phyloP scores from a whole-genome alignment of 2,113 vertebrate species.

The Equus quagga region DNA sequence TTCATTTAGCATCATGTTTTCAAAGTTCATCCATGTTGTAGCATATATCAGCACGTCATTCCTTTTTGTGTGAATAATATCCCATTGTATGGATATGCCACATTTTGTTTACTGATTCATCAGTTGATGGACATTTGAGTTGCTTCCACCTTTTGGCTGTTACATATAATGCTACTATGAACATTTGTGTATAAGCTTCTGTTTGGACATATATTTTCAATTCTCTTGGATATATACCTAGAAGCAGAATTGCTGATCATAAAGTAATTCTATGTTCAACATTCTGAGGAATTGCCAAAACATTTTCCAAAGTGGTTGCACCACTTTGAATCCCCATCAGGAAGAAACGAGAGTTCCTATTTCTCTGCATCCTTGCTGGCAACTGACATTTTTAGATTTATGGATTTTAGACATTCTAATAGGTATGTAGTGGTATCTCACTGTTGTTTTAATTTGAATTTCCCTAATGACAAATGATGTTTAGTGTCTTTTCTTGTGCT shows the following conservation, averaged over 20 bases:
- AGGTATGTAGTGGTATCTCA: neutral
- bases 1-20: no score
- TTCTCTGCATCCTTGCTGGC: neutral
- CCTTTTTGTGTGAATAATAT: neutral
- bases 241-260: neutral
- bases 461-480: neutral
- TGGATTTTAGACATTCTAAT: neutral
- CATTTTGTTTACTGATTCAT: neutral
- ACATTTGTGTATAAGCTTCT: neutral
- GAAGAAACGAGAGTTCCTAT: neutral
- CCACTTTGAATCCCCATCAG: neutral
- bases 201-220: neutral
- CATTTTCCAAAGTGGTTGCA: neutral
- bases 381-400: neutral
- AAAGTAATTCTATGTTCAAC: neutral
- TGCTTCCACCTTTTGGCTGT: neutral
- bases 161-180: neutral
- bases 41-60: no score
- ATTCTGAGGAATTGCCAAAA: neutral
- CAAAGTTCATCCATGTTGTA: no score
- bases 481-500: neutral
- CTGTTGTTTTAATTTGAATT: neutral
- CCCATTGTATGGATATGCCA: neutral
- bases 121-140: neutral
- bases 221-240: neutral